Conservation (phyloP, 2,797 vertebrate genomes). For the Oceanodroma leucorhoa region DNA sequence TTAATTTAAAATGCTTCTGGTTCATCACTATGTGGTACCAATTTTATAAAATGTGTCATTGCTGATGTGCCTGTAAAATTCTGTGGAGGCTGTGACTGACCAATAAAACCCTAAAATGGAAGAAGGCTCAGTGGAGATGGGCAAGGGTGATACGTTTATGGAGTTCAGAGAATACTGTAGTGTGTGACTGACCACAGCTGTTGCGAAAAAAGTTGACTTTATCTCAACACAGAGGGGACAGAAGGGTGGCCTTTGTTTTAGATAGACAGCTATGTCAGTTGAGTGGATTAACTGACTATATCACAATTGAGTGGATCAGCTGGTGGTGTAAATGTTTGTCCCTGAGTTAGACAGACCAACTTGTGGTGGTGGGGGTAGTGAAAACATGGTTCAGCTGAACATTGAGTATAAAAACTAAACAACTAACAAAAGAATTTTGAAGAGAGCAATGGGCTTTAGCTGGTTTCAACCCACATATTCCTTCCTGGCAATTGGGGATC, state of each 20-base stretch:
- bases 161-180: neutral
- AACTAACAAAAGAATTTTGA: neutral
- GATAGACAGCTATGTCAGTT: neutral
- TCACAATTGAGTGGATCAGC: neutral
- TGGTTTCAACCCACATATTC: neutral
- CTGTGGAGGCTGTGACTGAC: neutral
- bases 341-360: neutral
- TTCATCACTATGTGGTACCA: neutral
- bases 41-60: neutral
- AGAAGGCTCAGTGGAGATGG: neutral
- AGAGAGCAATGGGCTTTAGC: neutral
- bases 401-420: neutral
- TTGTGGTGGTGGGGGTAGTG: neutral
- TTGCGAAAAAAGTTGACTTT: neutral
- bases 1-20: neutral
- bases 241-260: neutral
- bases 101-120: neutral
- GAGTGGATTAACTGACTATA: neutral
- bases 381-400: neutral
- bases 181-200: neutral
- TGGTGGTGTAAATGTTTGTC: neutral
- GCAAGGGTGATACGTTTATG: neutral
- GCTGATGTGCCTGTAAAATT: neutral
- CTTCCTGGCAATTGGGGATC: neutral
- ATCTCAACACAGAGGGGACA: neutral